Conservation (phyloP, 2,113 vertebrate genomes). For the Phylloscopus trochilus region DNA sequence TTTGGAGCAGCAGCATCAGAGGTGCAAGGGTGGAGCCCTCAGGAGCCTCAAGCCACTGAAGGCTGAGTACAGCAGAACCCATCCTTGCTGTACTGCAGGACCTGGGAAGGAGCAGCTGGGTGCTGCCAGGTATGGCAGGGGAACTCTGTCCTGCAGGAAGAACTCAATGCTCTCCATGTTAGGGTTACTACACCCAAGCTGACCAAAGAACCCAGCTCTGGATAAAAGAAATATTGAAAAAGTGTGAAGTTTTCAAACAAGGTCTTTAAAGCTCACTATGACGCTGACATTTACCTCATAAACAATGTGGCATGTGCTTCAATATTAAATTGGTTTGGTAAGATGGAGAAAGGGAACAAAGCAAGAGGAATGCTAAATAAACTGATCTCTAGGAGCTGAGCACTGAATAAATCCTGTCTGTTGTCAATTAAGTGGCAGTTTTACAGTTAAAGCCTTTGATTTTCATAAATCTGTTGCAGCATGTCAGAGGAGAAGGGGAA, state of each 20-base stretch:
- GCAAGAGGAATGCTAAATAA: constrained; percentile 16
- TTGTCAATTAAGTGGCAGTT: constrained; percentile 60
- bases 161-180: neutral
- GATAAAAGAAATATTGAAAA: neutral
- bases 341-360: neutral
- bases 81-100: neutral
- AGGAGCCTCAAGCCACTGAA: neutral
- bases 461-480: constrained; percentile 62
- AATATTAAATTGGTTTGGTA: neutral
- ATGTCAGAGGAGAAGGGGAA: constrained; percentile 26
- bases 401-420: constrained; percentile 26
- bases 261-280: neutral
- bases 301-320: neutral
- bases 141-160: neutral
- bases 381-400: constrained; percentile 27
- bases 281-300: neutral
- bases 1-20: neutral
- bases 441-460: constrained; percentile 64
- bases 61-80: neutral
- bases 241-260: neutral
- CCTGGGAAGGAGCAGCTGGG: neutral
- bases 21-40: neutral
- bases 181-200: neutral
- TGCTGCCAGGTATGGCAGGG: neutral
- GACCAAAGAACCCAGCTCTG: neutral